Percentiles rank a stretch among this genome's conserved stretches.
phyloP scores from a whole-genome alignment of 2,113 vertebrate genomes.

The Cyprinus carpio region DNA sequence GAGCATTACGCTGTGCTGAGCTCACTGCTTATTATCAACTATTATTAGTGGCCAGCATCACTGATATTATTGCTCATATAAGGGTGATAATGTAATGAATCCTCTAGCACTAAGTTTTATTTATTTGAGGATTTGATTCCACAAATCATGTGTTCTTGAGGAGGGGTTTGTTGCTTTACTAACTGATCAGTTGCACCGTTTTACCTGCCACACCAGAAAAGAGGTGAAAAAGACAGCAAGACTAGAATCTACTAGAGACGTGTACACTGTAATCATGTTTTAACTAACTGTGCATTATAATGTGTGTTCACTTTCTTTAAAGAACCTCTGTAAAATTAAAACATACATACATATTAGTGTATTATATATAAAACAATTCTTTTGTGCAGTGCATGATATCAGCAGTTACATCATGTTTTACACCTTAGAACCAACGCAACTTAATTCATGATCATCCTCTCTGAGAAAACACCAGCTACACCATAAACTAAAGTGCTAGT shows the following conservation, averaged over 20 bases:
- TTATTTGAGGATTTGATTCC: not conserved
- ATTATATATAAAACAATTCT: not conserved
- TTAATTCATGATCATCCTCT: not conserved
- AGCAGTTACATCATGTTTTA: not conserved
- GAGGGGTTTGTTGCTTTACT: too few species aligned
- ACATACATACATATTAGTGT: too few species aligned
- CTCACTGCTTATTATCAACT: slow-evolving; percentile 37
- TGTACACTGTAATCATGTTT: not conserved
- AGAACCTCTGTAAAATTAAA: not conserved
- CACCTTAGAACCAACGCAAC: not conserved
- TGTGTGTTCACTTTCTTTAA: not conserved
- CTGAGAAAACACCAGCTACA: not conserved
- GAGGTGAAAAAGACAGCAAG: not conserved
- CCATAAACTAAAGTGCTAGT: not conserved
- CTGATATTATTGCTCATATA: not conserved
- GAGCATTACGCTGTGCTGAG: slow-evolving; percentile 34
- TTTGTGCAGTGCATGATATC: not conserved
- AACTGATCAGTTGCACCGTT: not conserved
- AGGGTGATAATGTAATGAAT: not conserved
- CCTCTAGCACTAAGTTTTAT: not conserved
- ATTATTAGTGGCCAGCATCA: not conserved
- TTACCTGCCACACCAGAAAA: not conserved
- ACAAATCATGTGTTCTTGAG: not conserved
- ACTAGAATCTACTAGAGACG: not conserved
- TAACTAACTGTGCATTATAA: not conserved